Evolutionary conservation across 1,140 invertebrate species (phyloP).

Genomic region (Drosophila sturtevanti): DNA sequence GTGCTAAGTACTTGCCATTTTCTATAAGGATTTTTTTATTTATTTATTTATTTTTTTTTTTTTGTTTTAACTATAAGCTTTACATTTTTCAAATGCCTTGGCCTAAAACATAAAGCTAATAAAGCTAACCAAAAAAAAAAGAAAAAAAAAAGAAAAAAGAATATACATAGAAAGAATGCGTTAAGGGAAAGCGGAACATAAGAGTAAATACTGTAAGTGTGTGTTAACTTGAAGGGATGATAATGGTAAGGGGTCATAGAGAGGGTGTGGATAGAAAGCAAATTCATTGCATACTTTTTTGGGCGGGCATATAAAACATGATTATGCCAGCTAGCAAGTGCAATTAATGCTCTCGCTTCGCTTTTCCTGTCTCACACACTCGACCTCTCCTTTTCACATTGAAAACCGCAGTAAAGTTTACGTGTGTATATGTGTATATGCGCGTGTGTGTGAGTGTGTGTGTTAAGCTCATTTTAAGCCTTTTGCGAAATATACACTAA

Average conservation of each 20-base stretch:
- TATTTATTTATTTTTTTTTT: not conserved
- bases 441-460: conserved; percentile 38
- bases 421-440: conserved; percentile 23
- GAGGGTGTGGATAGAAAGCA: not conserved
- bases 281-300: conserved; percentile 43
- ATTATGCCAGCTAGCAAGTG: conserved; percentile 33
- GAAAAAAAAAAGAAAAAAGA: no score
- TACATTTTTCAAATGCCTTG: conserved; percentile 42
- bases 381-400: not conserved
- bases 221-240: no score
- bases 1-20: not conserved
- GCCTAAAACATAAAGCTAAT: not conserved
- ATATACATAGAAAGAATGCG: not conserved
- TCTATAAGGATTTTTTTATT: not conserved
- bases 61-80: conserved; percentile 32
- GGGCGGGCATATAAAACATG: conserved; percentile 50
- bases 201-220: not conserved
- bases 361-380: no score
- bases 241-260: no score
- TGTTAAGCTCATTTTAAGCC: conserved; percentile 61
- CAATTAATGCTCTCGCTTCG: conserved; percentile 51
- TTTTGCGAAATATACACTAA: conserved; percentile 33
- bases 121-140: conserved; percentile 5
- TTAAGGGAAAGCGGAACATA: not conserved
- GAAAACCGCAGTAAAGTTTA: conserved; percentile 57